A percentile compares a stretch with the other conserved stretches of the same genome.
phyloP scores from a whole-genome alignment of 2,888 invertebrate genomes.

The Empis livida region DNA sequence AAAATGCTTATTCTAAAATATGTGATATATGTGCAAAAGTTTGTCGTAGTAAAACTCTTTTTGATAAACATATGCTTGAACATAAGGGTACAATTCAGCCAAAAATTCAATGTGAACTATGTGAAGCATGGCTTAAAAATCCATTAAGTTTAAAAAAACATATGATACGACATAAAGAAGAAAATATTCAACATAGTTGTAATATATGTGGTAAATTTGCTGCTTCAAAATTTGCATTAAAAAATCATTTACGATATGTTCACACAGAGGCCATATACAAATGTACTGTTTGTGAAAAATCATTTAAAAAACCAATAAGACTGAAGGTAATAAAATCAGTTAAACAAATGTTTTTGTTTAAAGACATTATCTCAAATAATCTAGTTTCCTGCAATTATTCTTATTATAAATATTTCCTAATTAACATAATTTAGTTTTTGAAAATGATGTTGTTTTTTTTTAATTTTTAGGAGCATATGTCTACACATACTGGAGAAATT shows the following conservation, averaged over 20 bases:
- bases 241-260: constrained; percentile 18
- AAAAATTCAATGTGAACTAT: constrained; percentile 15
- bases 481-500: constrained; percentile 17
- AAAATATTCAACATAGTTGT: constrained; percentile 14
- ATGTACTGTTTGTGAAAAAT: constrained; percentile 16
- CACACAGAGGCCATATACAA: constrained; percentile 16
- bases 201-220: constrained; percentile 17
- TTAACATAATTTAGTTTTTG: too few species aligned
- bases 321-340: constrained; percentile 10
- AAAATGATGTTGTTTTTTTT: too few species aligned
- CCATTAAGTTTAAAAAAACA: constrained; percentile 16
- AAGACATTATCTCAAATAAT: too few species aligned
- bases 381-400: too few species aligned
- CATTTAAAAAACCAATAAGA: constrained; percentile 16
- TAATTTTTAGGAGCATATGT: constrained; percentile 15
- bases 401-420: too few species aligned
- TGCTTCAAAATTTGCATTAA: constrained; percentile 16
- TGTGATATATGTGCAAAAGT: constrained; percentile 17
- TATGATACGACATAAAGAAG: constrained; percentile 14
- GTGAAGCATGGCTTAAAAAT: constrained; percentile 17
- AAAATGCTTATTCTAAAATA: constrained; percentile 14
- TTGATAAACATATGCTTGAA: constrained; percentile 16
- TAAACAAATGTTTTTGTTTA: too few species aligned
- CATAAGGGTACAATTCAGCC: constrained; percentile 15
- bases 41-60: constrained; percentile 15